Base-by-base conservation (phyloP, 1,140 invertebrate genomes). In the Marisa cornuarietis region DNA sequence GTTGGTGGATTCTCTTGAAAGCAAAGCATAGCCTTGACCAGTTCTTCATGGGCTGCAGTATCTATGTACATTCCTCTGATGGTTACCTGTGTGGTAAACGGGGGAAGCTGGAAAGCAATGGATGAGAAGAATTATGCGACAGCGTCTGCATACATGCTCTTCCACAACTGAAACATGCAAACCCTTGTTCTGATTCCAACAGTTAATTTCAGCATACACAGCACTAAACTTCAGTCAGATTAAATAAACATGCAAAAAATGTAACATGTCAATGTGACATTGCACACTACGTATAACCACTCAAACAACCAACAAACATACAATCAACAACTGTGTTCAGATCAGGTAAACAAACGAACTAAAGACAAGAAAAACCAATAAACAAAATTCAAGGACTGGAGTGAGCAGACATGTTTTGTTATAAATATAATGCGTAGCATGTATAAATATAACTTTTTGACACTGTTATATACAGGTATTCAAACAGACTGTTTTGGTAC, bases 391-490 rank as follows among this genome's bases (percentile, higher is more conserved):
- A 68, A 68, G 11, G 22, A 22, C 22, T 24, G 65, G 65, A 24
- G 65, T 68, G 65, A 31, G 65, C 26, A 68, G 26, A 22, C 22
- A 31, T 24, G 65, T 68, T 68, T 31, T 31, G 26, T 24, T 68
- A 68, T 31, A 68, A 68, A 68, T 68, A 68, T 68, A 68, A 68
- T 68, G 65, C 65, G 26, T 68, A 31, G 65, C 65, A 68, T 68
- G 65, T 68, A 68, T n/a, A 68, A 68, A 68, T 68, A 68, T 68
- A 68, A 68, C 26, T 24, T 31, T 24, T n/a, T 31, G 26, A 68
- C 22, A 13, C 65, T 18, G 22, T 68, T 68, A 68, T 68, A 68
- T 31, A 58, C 54, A 58, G 65, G 65, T 68, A 14, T 68, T n/a
- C 26, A 68, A n/a, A 68, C 65, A n/a, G 65, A 68, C 11, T 31